phyloP scores from a whole-genome alignment of 2,797 vertebrate genomes.

The Neoniphon sammara region DNA sequence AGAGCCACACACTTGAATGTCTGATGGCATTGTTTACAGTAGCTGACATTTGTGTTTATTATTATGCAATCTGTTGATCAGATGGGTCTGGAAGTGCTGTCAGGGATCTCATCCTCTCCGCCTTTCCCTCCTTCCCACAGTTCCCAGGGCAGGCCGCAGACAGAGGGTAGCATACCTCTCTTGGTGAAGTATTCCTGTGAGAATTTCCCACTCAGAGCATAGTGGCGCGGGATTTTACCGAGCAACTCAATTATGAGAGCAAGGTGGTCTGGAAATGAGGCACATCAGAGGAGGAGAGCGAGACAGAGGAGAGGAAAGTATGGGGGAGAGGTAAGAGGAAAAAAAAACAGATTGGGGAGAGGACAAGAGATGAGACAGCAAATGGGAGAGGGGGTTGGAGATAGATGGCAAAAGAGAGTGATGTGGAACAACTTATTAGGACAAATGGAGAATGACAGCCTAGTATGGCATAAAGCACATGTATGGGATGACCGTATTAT shows the following conservation, averaged over 20 bases:
- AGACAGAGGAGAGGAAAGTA: constrained; percentile 19
- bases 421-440: constrained; percentile 62
- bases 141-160: constrained; percentile 67
- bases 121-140: constrained; percentile 38
- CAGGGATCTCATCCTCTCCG: constrained; percentile 12
- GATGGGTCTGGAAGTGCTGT: constrained; percentile 37
- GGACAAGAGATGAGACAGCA: constrained; percentile 19
- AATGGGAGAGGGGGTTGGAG: constrained; percentile 18
- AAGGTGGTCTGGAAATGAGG: constrained; percentile 86
- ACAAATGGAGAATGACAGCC: constrained; percentile 67
- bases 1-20: constrained; percentile 38
- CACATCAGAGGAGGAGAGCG: constrained; percentile 54
- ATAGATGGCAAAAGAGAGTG: constrained; percentile 57
- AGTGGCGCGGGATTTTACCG: constrained; percentile 86
- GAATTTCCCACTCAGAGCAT: constrained; percentile 86
- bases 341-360: constrained; percentile 12
- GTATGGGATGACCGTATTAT: constrained; percentile 11
- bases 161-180: constrained; percentile 79
- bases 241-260: constrained; percentile 86
- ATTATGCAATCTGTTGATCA: background rate
- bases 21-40: constrained; percentile 40
- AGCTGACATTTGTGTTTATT: constrained; percentile 5
- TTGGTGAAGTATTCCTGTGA: constrained; percentile 87
- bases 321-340: constrained; percentile 12
- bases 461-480: constrained; percentile 42